Base-by-base conservation (phyloP, 2,113 vertebrate species). In the Dendrocopos noguchii region DNA sequence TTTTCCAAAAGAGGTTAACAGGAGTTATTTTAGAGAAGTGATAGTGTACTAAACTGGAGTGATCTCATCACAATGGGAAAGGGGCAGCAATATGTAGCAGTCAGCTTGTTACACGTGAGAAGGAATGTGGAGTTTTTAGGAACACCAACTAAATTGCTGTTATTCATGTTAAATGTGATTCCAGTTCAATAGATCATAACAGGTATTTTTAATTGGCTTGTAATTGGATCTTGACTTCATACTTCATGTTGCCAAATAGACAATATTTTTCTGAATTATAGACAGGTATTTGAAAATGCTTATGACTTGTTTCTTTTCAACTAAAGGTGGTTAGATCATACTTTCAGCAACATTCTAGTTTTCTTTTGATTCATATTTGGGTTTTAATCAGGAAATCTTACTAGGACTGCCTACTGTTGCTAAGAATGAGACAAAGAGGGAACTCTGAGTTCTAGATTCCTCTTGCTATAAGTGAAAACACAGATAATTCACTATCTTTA, bases 361-460 rank as follows among this genome's bases (percentile, higher is more conserved):
- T 93, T 91, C 70, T 78, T 95, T 90, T 95, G 73, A 94, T 57
- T 88, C 44, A 22, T 52, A 9, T 84, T 88, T 86, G 65, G 15
- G 36, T 90, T 88, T 91, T 79, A 93, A 89, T 61, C 76, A 88
- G 47, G 68, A 95, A 90, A 91, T 90, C 65, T 78, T 84, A 71
- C 5, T 2, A 83, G 93, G 36, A 71, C 22, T 94, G 93, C 68
- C 60, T 93, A 14, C 44, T 83, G 33, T 93, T 92, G 76, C 56
- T 61, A 74, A 88, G 50, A 29, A 71, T 28, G 15, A 84, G 68
- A 91, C 60, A 90, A 82, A 91, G 71, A 85, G 34, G 46, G 34
- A 91, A 59, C 65, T 94, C 84, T 59, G 76, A 91, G 83, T 95
- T 91, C 91, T 80, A 75, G 29, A 74, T 68, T 90, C 17, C 14